Evolutionary conservation across 1,140 invertebrate genomes (phyloP).

Genomic region (Hesperophylax magnus): DNA sequence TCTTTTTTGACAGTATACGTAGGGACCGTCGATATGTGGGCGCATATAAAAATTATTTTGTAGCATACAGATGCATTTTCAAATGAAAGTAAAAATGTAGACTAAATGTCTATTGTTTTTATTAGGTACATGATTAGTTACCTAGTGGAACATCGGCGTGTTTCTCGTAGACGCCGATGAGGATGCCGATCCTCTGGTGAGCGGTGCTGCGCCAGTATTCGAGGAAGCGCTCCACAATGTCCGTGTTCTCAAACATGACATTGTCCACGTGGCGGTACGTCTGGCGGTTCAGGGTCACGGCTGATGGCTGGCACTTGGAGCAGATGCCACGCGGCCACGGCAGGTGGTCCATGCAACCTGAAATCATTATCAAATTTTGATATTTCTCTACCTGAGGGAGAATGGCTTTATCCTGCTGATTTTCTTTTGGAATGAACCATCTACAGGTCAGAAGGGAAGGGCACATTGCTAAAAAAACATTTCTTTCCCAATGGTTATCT

Average conservation of each 20-base stretch:
- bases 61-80: not conserved
- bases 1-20: too few relatives aligned
- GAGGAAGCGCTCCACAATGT: slow-evolving; percentile 95
- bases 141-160: slow-evolving; percentile 96
- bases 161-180: slow-evolving; percentile 94
- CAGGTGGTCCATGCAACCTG: slow-evolving; percentile 95
- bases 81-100: not conserved
- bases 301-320: slow-evolving; percentile 98
- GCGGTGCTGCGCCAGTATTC: slow-evolving; percentile 97
- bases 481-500: too few relatives aligned
- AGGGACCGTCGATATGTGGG: too few relatives aligned
- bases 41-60: too few relatives aligned
- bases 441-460: too few relatives aligned
- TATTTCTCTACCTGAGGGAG: too few relatives aligned
- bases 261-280: slow-evolving; percentile 98
- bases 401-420: too few relatives aligned
- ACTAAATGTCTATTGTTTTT: too few relatives aligned
- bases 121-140: slow-evolving; percentile 36
- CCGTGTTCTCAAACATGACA: slow-evolving; percentile 96
- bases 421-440: too few relatives aligned
- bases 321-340: slow-evolving; percentile 99
- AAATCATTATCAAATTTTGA: too few relatives aligned
- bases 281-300: slow-evolving; percentile 95
- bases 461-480: too few relatives aligned
- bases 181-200: slow-evolving; percentile 93